These are phyloP conservation scores for Chaetophractus vellerosus DNA, from an alignment of 2,797 vertebrate species.

Conservation along the genomic window DNA sequence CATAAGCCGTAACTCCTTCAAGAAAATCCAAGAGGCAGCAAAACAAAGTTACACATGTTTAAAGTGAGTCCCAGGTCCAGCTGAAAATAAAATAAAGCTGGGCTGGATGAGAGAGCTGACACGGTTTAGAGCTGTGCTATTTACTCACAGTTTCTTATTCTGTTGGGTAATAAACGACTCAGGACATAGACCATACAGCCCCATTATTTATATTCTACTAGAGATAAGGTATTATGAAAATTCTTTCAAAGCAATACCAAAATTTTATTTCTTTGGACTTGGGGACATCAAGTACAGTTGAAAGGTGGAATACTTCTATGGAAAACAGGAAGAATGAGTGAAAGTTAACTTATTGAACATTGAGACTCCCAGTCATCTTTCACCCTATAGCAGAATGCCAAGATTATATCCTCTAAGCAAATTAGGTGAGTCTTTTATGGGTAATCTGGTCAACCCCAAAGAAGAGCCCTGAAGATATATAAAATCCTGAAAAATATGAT, in stretches of 20 bases:
- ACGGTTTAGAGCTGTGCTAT: background rate
- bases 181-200: background rate
- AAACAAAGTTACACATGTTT: background rate
- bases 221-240: background rate
- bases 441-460: background rate
- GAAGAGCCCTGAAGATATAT: background rate
- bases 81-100: conserved; percentile 20
- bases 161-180: background rate
- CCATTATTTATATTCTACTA: background rate
- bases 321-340: background rate
- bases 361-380: background rate
- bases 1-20: background rate
- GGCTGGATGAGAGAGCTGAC: background rate
- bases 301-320: background rate
- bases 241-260: background rate
- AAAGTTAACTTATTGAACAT: background rate
- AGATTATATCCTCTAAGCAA: background rate
- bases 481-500: background rate
- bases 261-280: background rate
- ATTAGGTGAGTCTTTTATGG: background rate
- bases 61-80: background rate
- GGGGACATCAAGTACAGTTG: background rate
- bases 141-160: background rate
- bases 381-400: background rate
- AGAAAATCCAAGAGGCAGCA: background rate